These are phyloP conservation scores for Saccopteryx leptura DNA, from an alignment of 2,113 vertebrate genomes.

Conservation along the genomic window DNA sequence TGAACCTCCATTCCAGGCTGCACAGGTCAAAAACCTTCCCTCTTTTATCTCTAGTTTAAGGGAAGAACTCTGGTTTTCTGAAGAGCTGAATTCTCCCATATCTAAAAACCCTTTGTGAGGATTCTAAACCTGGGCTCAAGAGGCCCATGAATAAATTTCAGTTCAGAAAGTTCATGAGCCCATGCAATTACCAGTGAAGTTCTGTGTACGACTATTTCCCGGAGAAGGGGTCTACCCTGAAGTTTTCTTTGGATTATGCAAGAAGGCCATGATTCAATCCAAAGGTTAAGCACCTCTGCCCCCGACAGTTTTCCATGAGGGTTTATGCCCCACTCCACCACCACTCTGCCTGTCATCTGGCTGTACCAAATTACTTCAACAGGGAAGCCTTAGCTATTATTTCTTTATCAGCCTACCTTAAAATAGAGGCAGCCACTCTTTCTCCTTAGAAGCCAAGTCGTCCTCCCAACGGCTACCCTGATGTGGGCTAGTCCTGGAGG, in stretches of 20 bases:
- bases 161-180: not conserved
- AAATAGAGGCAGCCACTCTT: conserved; percentile 17
- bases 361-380: conserved; percentile 39
- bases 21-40: not conserved
- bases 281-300: not conserved
- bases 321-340: not conserved
- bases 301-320: not conserved
- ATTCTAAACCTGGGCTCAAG: not conserved
- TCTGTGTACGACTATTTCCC: not conserved
- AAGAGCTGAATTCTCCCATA: conserved; percentile 17
- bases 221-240: not conserved
- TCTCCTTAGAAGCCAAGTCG: not conserved
- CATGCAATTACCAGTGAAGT: conserved; percentile 17
- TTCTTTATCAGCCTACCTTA: conserved; percentile 35
- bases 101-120: not conserved
- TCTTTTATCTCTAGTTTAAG: not conserved
- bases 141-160: not conserved
- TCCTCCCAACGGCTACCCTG: not conserved
- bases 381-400: not conserved
- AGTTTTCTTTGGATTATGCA: not conserved
- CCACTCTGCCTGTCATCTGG: not conserved
- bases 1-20: not conserved
- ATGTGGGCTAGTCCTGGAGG: not conserved
- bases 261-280: not conserved
- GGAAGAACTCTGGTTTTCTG: not conserved